These are phyloP conservation scores for Dolichotis patagonum DNA, from an alignment of 2,113 vertebrate genomes.

Conservation along the genomic window DNA sequence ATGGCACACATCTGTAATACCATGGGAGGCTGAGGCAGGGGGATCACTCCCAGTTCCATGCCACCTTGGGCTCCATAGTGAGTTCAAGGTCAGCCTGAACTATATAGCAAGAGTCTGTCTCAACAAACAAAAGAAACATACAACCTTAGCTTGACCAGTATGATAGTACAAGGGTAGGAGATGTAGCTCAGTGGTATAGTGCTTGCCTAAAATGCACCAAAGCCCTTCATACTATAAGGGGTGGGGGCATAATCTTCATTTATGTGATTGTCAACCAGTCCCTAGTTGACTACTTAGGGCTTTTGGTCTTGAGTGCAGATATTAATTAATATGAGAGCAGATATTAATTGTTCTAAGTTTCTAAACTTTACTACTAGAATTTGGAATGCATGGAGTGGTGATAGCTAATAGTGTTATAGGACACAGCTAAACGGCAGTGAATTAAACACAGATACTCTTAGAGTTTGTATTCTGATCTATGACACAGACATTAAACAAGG, in stretches of 20 bases:
- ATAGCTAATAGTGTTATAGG: neutral
- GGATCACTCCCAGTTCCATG: neutral
- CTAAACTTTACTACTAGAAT: slow-evolving; percentile 48
- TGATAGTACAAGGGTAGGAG: neutral
- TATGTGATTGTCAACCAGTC: neutral
- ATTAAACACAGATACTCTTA: neutral
- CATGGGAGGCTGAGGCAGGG: neutral
- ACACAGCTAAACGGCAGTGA: neutral
- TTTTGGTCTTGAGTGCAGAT: slow-evolving; percentile 39
- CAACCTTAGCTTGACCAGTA: neutral
- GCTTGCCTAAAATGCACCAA: neutral
- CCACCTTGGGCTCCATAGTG: neutral
- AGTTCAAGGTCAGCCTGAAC: neutral
- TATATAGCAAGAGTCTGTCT: neutral
- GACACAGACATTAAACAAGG: neutral
- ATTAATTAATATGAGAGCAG: neutral
- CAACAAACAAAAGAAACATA: neutral
- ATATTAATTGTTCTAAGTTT: slow-evolving; percentile 46
- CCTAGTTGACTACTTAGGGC: neutral
- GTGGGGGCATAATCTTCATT: neutral
- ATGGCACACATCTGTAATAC: neutral
- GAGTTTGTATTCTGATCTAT: neutral
- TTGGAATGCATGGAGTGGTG: neutral
- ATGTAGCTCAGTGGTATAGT: neutral
- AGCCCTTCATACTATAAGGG: neutral